Percentiles rank a stretch among this genome's conserved stretches.
These are phyloP conservation scores for Hirtodrosophila alboralis DNA, from an alignment of 2,888 invertebrate genomes.

Conservation along the genomic window DNA sequence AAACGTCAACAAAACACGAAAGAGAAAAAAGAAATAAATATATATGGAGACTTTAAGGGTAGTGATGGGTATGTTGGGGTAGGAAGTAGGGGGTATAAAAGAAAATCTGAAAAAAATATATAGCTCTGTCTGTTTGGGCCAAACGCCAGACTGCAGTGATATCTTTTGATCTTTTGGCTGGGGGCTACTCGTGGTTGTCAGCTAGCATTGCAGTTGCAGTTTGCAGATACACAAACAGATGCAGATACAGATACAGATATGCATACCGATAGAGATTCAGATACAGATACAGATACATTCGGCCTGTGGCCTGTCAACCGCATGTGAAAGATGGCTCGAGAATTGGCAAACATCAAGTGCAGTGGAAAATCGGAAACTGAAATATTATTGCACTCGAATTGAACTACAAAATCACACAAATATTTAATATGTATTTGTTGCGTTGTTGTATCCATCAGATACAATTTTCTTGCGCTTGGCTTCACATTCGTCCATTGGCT, in stretches of 20 bases:
- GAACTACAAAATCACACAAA: conserved; percentile 43
- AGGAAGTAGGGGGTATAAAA: not conserved
- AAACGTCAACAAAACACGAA: conserved; percentile 49
- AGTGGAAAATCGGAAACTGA: conserved; percentile 34
- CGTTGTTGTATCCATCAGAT: not conserved
- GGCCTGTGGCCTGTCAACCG: conserved; percentile 58
- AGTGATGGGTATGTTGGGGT: too few species aligned
- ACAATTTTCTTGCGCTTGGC: conserved; percentile 1
- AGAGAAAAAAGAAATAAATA: conserved; percentile 15
- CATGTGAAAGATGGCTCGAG: conserved; percentile 45
- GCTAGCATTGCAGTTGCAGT: conserved; percentile 39
- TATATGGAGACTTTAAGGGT: not conserved
- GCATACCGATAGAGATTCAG: conserved; percentile 2
- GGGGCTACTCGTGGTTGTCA: conserved; percentile 30
- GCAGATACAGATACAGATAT: conserved; percentile 9
- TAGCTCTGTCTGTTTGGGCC: conserved; percentile 32
- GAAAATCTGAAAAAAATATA: conserved; percentile 23
- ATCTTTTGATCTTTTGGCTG: conserved; percentile 73
- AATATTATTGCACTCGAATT: conserved; percentile 46
- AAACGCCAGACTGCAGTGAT: conserved; percentile 49
- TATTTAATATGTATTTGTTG: conserved; percentile 18
- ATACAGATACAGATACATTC: conserved; percentile 11
- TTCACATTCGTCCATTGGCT: conserved; percentile 27
- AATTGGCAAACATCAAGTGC: conserved; percentile 22
- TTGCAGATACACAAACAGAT: conserved; percentile 13